Conservation (phyloP, 2,113 vertebrate genomes). For the Calidris pygmaea region DNA sequence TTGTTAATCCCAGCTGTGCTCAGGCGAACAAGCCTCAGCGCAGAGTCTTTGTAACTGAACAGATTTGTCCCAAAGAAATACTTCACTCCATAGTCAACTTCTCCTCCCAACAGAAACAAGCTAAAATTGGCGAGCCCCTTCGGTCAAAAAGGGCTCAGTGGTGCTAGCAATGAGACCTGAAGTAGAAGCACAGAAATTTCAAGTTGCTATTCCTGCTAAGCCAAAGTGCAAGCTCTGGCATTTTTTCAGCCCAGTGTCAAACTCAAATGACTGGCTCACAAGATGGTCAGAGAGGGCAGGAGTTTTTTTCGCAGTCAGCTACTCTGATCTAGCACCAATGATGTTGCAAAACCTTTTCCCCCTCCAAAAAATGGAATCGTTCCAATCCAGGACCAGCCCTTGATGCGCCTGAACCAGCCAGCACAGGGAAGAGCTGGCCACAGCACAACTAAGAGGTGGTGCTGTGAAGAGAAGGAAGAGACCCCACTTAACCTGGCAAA, state of each 20-base stretch:
- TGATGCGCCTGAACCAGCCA: not conserved
- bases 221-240: not conserved
- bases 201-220: not conserved
- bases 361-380: not conserved
- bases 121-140: not conserved
- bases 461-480: not conserved
- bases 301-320: not conserved
- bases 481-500: not conserved
- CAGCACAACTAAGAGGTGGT: not conserved
- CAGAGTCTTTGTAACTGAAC: not conserved
- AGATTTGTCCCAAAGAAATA: slow-evolving; percentile 4
- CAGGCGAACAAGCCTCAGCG: not conserved
- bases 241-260: not conserved
- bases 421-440: not conserved
- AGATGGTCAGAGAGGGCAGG: not conserved
- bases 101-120: slow-evolving; percentile 17
- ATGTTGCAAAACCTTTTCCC: not conserved
- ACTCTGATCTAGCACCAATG: not conserved
- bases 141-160: slow-evolving; percentile 4
- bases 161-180: not conserved
- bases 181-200: slow-evolving; percentile 10
- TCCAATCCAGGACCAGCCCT: not conserved
- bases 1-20: not conserved
- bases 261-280: not conserved
- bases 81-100: not conserved